A percentile compares a stretch with the other conserved stretches of the same genome.
These are phyloP conservation scores for Drosophila anceps DNA, from an alignment of 2,888 invertebrate species.

Conservation along the genomic window DNA sequence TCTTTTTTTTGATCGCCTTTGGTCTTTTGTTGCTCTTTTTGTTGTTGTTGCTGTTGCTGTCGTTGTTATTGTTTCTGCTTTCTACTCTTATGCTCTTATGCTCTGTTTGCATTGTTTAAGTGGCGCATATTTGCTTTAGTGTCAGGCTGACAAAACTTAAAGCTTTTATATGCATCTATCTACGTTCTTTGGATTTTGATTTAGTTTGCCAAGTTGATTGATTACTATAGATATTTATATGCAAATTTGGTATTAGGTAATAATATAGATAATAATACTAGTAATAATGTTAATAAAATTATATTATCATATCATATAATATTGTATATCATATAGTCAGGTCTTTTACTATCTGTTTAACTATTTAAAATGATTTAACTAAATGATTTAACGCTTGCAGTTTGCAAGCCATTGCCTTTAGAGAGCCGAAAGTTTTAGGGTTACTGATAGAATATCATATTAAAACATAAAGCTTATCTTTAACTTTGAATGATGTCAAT, in stretches of 20 bases:
- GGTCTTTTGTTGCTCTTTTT: slow-evolving; percentile 5
- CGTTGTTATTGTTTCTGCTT: slow-evolving; percentile 10
- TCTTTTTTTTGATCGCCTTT: neutral
- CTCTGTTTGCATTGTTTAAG: neutral
- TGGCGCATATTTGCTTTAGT: neutral
- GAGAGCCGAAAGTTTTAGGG: neutral
- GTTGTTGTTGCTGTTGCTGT: slow-evolving; percentile 9
- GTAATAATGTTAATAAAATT: too few species aligned
- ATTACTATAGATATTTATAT: neutral
- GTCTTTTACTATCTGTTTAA: too few species aligned
- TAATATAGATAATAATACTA: too few species aligned
- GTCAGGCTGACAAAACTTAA: neutral
- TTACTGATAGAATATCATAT: neutral
- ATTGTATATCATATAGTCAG: neutral
- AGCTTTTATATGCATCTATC: neutral
- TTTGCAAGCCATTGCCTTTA: neutral
- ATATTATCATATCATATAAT: too few species aligned
- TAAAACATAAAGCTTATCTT: too few species aligned
- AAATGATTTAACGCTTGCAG: neutral
- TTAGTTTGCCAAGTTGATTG: neutral
- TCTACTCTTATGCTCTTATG: slow-evolving; percentile 1
- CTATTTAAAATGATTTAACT: neutral
- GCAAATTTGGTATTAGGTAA: neutral
- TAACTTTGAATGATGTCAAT: too few species aligned
- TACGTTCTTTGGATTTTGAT: neutral